phyloP scores from a whole-genome alignment of 2,113 vertebrate species.

The Lophura nycthemera region DNA sequence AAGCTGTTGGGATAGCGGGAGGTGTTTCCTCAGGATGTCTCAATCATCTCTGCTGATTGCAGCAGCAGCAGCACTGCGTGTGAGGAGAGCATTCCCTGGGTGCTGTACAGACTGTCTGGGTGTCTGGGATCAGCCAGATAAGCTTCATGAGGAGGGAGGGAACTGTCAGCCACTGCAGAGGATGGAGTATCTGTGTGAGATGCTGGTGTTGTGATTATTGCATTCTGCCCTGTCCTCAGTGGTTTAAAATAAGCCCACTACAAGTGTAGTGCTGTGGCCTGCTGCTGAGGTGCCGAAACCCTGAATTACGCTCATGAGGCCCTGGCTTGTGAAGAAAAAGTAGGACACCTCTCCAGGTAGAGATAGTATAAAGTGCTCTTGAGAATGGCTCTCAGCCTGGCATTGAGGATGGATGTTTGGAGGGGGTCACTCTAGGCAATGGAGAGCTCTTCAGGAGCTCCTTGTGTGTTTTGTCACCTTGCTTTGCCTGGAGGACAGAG shows the following conservation, averaged over 20 bases:
- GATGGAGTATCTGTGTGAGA: not conserved
- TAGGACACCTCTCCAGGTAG: not conserved
- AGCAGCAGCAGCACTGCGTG: not conserved
- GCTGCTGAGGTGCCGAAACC: not conserved
- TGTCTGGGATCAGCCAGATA: not conserved
- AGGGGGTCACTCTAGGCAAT: not conserved
- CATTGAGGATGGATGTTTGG: not conserved
- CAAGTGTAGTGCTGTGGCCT: not conserved
- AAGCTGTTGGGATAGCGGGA: conserved; percentile 6
- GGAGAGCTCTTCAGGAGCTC: not conserved
- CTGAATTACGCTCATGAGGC: not conserved
- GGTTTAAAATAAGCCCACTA: not conserved
- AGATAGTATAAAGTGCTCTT: not conserved
- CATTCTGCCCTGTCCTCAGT: not conserved
- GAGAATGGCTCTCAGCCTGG: not conserved
- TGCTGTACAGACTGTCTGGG: not conserved
- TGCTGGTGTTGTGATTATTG: not conserved
- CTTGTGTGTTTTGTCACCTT: not conserved
- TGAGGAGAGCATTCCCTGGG: not conserved
- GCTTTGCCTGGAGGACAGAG: not conserved
- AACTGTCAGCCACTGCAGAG: not conserved
- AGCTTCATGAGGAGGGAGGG: not conserved
- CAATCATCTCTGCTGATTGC: conserved; percentile 14
- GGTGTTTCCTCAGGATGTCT: conserved; percentile 18
- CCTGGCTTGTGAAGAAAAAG: not conserved